These are phyloP conservation scores for Desmophyllum pertusum DNA, from an alignment of 92 coral and sea anemone species.

Conservation along the genomic window DNA sequence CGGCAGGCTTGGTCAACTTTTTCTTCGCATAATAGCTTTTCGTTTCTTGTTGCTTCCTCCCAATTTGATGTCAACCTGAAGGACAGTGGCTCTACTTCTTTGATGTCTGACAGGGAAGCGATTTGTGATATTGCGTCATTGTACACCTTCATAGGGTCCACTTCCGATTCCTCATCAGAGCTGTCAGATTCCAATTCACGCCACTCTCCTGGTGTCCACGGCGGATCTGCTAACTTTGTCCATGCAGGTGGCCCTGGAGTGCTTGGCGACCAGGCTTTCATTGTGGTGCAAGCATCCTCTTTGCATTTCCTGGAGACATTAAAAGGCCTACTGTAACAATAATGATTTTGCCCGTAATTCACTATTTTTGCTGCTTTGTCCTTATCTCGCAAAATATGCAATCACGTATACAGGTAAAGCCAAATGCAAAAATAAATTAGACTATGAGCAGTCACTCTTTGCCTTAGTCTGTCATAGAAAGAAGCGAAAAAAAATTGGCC, in stretches of 20 bases:
- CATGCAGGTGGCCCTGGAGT: conserved; percentile 27
- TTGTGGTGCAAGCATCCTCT: conserved; percentile 2
- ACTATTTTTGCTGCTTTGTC: too few relatives aligned
- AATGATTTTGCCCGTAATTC: background rate
- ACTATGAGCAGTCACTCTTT: too few relatives aligned
- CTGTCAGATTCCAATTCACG: conserved; percentile 9
- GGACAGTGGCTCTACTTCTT: conserved; percentile 48
- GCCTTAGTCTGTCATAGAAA: too few relatives aligned
- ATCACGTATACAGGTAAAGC: too few relatives aligned
- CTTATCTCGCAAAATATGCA: too few relatives aligned
- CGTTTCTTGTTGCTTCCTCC: too few relatives aligned
- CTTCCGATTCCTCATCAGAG: conserved; percentile 17
- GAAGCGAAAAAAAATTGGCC: too few relatives aligned
- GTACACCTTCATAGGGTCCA: conserved; percentile 27
- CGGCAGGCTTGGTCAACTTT: conserved; percentile 52
- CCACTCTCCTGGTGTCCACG: conserved; percentile 61
- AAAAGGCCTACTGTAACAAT: background rate
- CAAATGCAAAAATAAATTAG: too few relatives aligned
- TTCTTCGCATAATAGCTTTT: too few relatives aligned
- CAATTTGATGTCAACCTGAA: too few relatives aligned
- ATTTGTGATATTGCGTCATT: conserved; percentile 48
- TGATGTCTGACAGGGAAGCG: conserved; percentile 44
- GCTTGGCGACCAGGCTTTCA: background rate
- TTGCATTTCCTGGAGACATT: conserved; percentile 4
- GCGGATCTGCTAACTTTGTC: conserved; percentile 10